phyloP scores from a whole-genome alignment of 2,113 vertebrate genomes.

The Tychaedon coryphoeus region DNA sequence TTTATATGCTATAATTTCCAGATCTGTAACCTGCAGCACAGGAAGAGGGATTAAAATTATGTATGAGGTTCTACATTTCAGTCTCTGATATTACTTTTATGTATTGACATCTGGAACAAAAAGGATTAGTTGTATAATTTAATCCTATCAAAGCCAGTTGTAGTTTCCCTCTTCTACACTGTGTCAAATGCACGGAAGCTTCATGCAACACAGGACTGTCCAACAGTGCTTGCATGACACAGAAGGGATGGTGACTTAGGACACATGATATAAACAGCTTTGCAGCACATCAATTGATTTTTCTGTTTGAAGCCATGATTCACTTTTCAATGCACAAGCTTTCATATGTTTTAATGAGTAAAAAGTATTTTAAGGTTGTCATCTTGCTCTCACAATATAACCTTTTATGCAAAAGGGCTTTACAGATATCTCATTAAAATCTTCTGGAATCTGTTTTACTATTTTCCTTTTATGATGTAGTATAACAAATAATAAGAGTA shows the following conservation, averaged over 20 bases:
- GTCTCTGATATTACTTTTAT: constrained; percentile 15
- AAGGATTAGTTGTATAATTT: constrained; percentile 33
- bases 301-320: background rate
- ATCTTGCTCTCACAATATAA: background rate
- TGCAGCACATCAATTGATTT: background rate
- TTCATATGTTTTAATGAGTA: background rate
- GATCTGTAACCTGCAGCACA: background rate
- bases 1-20: background rate
- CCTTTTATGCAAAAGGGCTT: background rate
- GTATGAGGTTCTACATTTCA: background rate
- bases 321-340: background rate
- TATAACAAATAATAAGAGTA: background rate
- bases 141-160: constrained; percentile 26
- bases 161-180: background rate
- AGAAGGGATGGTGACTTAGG: background rate
- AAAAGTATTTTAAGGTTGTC: background rate
- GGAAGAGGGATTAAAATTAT: background rate
- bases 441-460: background rate
- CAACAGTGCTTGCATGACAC: background rate
- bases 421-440: background rate
- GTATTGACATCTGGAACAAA: constrained; percentile 34
- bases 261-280: background rate
- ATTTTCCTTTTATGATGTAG: background rate
- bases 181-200: background rate
- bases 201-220: background rate